Percentiles rank a stretch among this genome's conserved stretches.
phyloP scores from a whole-genome alignment of 2,797 vertebrate genomes.

The Smutsia gigantea region DNA sequence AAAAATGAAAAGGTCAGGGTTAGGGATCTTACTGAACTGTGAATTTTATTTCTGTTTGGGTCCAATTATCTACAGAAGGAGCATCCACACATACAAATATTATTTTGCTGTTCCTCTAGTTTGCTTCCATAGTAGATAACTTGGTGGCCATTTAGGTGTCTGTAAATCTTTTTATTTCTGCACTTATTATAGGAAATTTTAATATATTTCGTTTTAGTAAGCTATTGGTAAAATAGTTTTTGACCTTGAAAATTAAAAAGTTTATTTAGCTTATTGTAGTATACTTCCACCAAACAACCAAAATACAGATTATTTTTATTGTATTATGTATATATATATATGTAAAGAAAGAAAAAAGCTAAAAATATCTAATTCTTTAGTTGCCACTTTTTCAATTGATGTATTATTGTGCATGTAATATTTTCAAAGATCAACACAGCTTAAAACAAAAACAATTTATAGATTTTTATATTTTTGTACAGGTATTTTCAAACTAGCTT shows the following conservation, averaged over 20 bases:
- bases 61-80: conserved; percentile 99
- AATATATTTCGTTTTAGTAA: conserved; percentile 92
- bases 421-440: conserved; percentile 93
- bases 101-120: conserved; percentile 91
- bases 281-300: conserved; percentile 95
- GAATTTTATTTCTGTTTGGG: conserved; percentile 97
- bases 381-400: conserved; percentile 95
- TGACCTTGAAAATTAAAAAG: conserved; percentile 88
- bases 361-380: conserved; percentile 92
- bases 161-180: conserved; percentile 88
- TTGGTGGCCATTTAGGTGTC: conserved; percentile 89
- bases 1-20: conserved; percentile 93
- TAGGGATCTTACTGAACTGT: conserved; percentile 99
- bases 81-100: conserved; percentile 92
- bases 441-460: conserved; percentile 88
- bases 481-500: conserved; percentile 91
- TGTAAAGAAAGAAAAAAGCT: conserved; percentile 90
- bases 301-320: conserved; percentile 95
- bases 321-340: conserved; percentile 92
- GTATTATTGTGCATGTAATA: conserved; percentile 95
- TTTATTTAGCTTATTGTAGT: conserved; percentile 92
- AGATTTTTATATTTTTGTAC: conserved; percentile 97
- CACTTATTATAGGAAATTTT: conserved; percentile 90
- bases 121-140: conserved; percentile 92
- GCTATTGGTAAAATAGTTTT: conserved; percentile 90